A percentile compares a stretch with the other conserved stretches of the same genome.
Conservation (phyloP, 2,797 vertebrate species). For the Perodicticus potto region DNA sequence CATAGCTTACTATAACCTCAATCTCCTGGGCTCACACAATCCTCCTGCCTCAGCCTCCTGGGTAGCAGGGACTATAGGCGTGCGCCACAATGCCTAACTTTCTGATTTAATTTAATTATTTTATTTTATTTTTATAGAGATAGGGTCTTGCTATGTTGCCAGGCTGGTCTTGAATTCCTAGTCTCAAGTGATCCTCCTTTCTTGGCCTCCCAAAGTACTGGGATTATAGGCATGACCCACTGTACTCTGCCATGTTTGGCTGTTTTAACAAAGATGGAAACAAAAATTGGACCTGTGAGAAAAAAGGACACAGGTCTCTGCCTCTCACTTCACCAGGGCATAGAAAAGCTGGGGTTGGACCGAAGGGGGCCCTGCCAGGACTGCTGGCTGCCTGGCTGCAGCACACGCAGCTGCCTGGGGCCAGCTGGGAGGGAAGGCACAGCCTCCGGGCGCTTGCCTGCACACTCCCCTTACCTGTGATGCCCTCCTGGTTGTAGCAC, state of each 20-base stretch:
- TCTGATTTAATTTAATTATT: background rate
- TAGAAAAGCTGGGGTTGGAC: background rate
- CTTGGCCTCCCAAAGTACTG: background rate
- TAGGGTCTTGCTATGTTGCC: background rate
- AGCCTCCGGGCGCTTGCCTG: background rate
- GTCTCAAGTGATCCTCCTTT: background rate
- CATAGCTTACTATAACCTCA: background rate
- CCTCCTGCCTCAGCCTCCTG: background rate
- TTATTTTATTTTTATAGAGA: background rate
- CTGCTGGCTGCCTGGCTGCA: fast-evolving
- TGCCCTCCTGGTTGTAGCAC: slow-evolving; percentile 90
- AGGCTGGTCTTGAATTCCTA: background rate
- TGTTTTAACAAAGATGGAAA: slow-evolving; percentile 45
- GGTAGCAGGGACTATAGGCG: background rate
- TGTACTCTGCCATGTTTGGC: background rate
- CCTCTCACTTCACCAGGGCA: background rate
- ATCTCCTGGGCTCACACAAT: background rate
- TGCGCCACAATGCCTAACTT: background rate
- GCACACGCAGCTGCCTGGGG: background rate
- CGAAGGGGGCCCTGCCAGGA: background rate
- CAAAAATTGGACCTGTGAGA: background rate
- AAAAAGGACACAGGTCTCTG: background rate
- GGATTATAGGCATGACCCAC: background rate
- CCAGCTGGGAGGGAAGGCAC: background rate
- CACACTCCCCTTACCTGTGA: slow-evolving; percentile 86